Evolutionary conservation across 2,888 invertebrate genomes (phyloP), one percentile per base, ranked within the genome.

Genomic region (Agrochola lota): DNA sequence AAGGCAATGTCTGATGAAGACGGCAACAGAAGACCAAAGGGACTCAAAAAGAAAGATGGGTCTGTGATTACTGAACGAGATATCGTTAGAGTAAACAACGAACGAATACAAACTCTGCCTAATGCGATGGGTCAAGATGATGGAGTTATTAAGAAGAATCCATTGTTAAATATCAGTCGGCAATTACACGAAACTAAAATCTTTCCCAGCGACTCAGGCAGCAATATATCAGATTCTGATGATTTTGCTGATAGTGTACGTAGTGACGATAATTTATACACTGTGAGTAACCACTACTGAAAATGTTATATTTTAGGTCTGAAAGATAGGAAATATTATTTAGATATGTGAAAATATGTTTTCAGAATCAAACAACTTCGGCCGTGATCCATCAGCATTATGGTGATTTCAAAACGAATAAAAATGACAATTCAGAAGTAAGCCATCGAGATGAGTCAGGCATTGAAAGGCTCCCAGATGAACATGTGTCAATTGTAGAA

Each of bases 401-500:
- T 67, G 90, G 91, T 63, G 94, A 95, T 91, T 93, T 96, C 88
- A 92, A 96, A 85, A 81, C 91, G 1, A 77, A 82, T 60, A 94
- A 92, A 76, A 92, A 88, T 77, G 94, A 94, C n/a, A 93, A 87
- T 85, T 88, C 87, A 81, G 96, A 96, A 86, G 60, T 93, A 23
- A 94, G 86, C 73, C 95, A 96, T 87, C 96, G 97, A 64, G 97
- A 97, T 79, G 97, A 97, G 80, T 96, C 97, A 23, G 95, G 96
- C 40, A 97, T 97, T 30, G 98, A 98, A 94, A 97, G 98, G 81
- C 96, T 98, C 62, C 98, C 98, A 3, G 98, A 98, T 90, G 98
- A 98, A 93, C 98, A 98, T 91, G 98, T 98, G 15, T 98, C 98
- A 3, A 98, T 98, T 77, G 98, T 98, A 15, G 98, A 98, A 94